Conservation (phyloP, 2,888 invertebrate species). For the Biston stratarius region DNA sequence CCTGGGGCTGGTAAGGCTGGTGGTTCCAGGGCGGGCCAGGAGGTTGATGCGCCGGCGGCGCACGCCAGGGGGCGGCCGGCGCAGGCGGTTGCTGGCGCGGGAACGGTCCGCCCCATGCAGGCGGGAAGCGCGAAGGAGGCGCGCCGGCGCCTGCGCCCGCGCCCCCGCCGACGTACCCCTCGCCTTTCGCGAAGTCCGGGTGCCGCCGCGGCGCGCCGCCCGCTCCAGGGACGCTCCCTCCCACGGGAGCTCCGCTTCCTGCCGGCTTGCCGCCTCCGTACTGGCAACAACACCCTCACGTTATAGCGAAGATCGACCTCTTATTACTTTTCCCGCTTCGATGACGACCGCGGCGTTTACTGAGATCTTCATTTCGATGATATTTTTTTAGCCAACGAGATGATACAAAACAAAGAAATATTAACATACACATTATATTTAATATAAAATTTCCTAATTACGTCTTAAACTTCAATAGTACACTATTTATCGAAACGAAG, state of each 20-base stretch:
- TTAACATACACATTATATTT: no score
- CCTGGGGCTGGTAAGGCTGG: slow-evolving; percentile 73
- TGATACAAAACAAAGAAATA: no score
- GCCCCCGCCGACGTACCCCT: slow-evolving; percentile 48
- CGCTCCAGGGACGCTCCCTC: slow-evolving; percentile 77
- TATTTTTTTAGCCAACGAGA: no score
- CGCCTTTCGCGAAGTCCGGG: slow-evolving; percentile 67
- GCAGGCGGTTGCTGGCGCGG: slow-evolving; percentile 70
- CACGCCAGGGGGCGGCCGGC: slow-evolving; percentile 67
- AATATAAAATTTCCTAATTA: no score
- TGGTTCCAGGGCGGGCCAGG: slow-evolving; percentile 66
- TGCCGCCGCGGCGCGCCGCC: slow-evolving; percentile 75
- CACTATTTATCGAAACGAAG: background rate
- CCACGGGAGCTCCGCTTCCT: slow-evolving; percentile 73
- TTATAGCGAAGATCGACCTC: background rate
- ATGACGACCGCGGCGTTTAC: background rate
- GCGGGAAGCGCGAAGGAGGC: slow-evolving; percentile 55
- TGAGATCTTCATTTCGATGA: background rate
- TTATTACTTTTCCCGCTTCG: slow-evolving; percentile 6
- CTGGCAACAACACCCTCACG: slow-evolving; percentile 46
- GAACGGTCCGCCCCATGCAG: slow-evolving; percentile 65
- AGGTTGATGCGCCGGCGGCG: slow-evolving; percentile 64
- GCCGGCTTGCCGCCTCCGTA: slow-evolving; percentile 78
- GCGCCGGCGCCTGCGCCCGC: slow-evolving; percentile 57
- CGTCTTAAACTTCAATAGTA: no score